These are phyloP conservation scores for Patella vulgata DNA, from an alignment of 1,140 invertebrate species.

Conservation along the genomic window DNA sequence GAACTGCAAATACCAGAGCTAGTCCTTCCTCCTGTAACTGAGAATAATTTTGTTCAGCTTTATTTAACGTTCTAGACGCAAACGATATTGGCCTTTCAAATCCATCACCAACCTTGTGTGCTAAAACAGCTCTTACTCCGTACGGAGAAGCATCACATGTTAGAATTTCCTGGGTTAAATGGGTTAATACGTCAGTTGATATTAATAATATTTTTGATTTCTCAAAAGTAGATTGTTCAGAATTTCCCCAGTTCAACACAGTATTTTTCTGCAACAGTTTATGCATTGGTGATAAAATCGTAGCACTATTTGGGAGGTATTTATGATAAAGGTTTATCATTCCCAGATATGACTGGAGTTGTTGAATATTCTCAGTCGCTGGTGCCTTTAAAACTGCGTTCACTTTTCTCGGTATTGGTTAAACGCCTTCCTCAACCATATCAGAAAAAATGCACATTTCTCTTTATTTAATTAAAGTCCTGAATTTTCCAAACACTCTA, in stretches of 20 bases:
- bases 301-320: background rate
- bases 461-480: too few relatives aligned
- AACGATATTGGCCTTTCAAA: slow-evolving; percentile 65
- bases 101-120: slow-evolving; percentile 60
- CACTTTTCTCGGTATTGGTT: too few relatives aligned
- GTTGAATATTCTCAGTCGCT: too few relatives aligned
- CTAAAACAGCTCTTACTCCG: slow-evolving; percentile 68
- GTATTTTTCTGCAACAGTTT: slow-evolving; percentile 24
- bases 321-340: too few relatives aligned
- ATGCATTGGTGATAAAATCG: slow-evolving; percentile 26
- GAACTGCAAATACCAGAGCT: slow-evolving; percentile 67
- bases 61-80: slow-evolving; percentile 63
- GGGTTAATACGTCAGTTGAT: slow-evolving; percentile 46
- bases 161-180: slow-evolving; percentile 64
- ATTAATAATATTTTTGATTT: slow-evolving; percentile 37
- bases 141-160: slow-evolving; percentile 68
- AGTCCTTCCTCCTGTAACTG: slow-evolving; percentile 70
- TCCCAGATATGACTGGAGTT: too few relatives aligned
- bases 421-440: too few relatives aligned
- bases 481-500: too few relatives aligned
- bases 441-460: too few relatives aligned
- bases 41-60: slow-evolving; percentile 62
- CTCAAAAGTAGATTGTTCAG: slow-evolving; percentile 28
- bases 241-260: slow-evolving; percentile 30
- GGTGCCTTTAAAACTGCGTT: too few relatives aligned